Percentiles rank a stretch among this genome's conserved stretches.
phyloP scores from a whole-genome alignment of 2,113 vertebrate genomes.

The Progne subis region DNA sequence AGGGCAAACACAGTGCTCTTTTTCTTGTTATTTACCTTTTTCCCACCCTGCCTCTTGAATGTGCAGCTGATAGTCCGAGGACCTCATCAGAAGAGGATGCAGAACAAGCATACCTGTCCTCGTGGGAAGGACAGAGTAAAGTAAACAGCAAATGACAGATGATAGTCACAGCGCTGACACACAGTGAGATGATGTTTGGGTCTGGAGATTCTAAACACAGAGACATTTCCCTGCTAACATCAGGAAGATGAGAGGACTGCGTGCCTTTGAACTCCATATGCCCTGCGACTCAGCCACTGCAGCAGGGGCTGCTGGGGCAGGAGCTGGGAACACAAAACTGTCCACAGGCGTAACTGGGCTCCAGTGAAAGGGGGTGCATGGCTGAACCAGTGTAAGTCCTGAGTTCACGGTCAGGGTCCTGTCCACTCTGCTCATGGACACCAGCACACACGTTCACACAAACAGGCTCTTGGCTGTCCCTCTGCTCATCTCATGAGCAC shows the following conservation, averaged over 20 bases:
- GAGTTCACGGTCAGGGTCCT: not conserved
- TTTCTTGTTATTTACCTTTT: not conserved
- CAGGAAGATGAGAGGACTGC: not conserved
- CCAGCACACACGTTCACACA: not conserved
- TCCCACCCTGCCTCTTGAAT: not conserved
- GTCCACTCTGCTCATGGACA: not conserved
- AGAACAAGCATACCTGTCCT: not conserved
- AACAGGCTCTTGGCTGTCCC: not conserved
- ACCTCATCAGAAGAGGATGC: not conserved
- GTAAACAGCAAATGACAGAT: fast-evolving
- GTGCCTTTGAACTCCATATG: not conserved
- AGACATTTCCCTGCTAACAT: not conserved
- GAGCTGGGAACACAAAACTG: not conserved
- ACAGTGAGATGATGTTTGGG: no score
- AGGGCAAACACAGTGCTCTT: not conserved
- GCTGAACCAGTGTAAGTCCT: not conserved
- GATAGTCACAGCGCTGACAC: not conserved
- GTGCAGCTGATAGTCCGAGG: fast-evolving
- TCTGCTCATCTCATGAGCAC: not conserved
- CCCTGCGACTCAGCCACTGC: not conserved
- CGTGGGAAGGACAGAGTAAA: not conserved
- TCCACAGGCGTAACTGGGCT: fast-evolving
- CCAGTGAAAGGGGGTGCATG: fast-evolving
- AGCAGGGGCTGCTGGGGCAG: not conserved
- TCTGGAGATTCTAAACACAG: not conserved